Percentiles rank a stretch among this genome's conserved stretches.
Conservation (phyloP, 2,797 vertebrate species). For the Silurus lanzhouensis region DNA sequence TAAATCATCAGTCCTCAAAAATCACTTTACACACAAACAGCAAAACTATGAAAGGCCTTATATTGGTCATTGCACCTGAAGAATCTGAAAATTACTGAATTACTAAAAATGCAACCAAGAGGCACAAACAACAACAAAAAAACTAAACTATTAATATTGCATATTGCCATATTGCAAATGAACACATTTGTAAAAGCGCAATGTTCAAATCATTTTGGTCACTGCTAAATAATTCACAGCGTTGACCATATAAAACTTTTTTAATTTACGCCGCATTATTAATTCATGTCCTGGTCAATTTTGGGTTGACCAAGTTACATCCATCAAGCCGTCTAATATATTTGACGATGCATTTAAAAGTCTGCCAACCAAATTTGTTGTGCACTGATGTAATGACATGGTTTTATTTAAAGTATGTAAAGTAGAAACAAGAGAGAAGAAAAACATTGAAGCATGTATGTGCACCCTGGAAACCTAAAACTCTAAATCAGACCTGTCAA, state of each 20-base stretch:
- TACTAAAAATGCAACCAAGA: background rate
- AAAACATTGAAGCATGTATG: no score
- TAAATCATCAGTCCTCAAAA: background rate
- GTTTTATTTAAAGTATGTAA: background rate
- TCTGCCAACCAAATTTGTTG: background rate
- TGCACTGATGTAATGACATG: background rate
- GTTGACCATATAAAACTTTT: slow-evolving; percentile 41
- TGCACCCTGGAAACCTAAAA: background rate
- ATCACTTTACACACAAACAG: background rate
- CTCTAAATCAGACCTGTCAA: background rate
- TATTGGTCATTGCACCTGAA: background rate
- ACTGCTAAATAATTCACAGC: slow-evolving; percentile 50
- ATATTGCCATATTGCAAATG: background rate
- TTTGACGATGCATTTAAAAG: slow-evolving; percentile 4
- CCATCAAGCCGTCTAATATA: background rate
- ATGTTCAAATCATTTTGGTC: slow-evolving; percentile 28
- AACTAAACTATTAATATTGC: background rate
- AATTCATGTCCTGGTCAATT: slow-evolving; percentile 49
- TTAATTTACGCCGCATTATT: slow-evolving; percentile 41
- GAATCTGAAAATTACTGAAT: background rate
- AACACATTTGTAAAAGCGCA: background rate
- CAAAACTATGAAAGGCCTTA: background rate
- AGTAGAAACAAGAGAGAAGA: no score
- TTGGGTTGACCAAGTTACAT: slow-evolving; percentile 1
- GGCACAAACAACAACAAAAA: background rate